A percentile compares a stretch with the other conserved stretches of the same genome.
Conservation (phyloP, 2,888 invertebrate species). For the Agrochola circellaris region DNA sequence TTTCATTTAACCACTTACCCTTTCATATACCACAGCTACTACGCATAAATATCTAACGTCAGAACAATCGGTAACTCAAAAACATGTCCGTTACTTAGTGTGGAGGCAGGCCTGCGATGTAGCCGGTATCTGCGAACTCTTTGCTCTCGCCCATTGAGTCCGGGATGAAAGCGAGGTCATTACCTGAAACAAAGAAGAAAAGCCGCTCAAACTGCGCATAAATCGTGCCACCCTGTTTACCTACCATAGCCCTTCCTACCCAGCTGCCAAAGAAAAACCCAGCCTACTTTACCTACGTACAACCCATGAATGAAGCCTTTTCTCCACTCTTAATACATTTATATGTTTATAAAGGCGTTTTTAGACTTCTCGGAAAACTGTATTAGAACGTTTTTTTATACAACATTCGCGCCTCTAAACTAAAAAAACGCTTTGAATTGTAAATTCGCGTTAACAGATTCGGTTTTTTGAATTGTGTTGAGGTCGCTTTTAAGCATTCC, state of each 20-base stretch:
- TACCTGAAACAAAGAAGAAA: constrained; percentile 90
- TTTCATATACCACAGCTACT: not conserved
- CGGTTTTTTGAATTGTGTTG: constrained; percentile 64
- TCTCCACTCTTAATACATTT: constrained; percentile 76
- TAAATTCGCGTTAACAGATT: constrained; percentile 65
- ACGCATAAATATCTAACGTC: constrained; percentile 29
- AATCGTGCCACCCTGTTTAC: constrained; percentile 88
- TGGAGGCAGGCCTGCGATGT: constrained; percentile 66
- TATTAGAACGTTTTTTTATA: constrained; percentile 55
- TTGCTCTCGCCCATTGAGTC: constrained; percentile 85
- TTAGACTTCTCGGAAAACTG: constrained; percentile 32
- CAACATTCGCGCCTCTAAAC: constrained; percentile 56
- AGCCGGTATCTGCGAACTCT: constrained; percentile 83
- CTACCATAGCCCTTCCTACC: constrained; percentile 84
- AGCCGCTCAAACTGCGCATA: constrained; percentile 88
- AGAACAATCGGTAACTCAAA: constrained; percentile 57
- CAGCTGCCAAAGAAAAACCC: constrained; percentile 86
- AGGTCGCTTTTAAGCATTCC: constrained; percentile 66
- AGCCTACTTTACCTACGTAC: constrained; percentile 82
- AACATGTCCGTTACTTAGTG: constrained; percentile 67
- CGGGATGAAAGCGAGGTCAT: constrained; percentile 89
- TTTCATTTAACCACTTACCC: constrained; percentile 24
- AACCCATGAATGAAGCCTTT: constrained; percentile 81
- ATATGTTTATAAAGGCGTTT: constrained; percentile 64
- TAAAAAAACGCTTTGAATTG: constrained; percentile 65